Evolutionary conservation across 2,888 invertebrate genomes (phyloP), one percentile per base, ranked within the genome.

Genomic region (Liodrosophila aerea): DNA sequence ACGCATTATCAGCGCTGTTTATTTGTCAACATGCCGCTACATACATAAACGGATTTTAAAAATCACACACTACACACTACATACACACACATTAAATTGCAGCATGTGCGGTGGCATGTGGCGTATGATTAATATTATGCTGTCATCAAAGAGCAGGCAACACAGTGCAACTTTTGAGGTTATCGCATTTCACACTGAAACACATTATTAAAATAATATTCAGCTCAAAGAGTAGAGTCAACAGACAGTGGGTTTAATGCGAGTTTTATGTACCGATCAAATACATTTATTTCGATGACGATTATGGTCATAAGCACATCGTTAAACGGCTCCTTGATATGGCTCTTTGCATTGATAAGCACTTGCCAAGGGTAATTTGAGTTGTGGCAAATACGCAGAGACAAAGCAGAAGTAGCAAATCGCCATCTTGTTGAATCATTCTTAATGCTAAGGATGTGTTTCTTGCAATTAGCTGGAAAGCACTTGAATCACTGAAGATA

Each of bases 191-290:
- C 40, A 22, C n/a, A n/a, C n/a, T n/a, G n/a, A n/a, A 22, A 45
- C 86, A 84, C 78, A 73, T 84, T 76, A 78, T 78, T 78, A 84
- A 86, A 78, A 86, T 84, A 73, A 81, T 78, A 84, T 45, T 43
- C 22, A 22, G 3, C 5, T 2, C 22, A 22, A 5, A 22, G 5
- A 22, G 22, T 22, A 2, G 22, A 22, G 22, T n/a, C n/a, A n/a
- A n/a, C n/a, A n/a, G n/a, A n/a, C n/a, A 22, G 22, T 2, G 22
- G 5, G 22, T 22, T 22, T 22, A 18, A 18, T 22, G 50, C 34
- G 40, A 49, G 34, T 51, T 59, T 64, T 49, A 59, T 56, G 49
- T 30, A 30, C 30, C 5, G 9, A 15, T 29, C 7, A 34, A 33
- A 18, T 3, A 29, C 9, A 13, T 46, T 15, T 16, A 37, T 47